These are phyloP conservation scores for Nymphalis urticae DNA, from an alignment of 2,888 invertebrate species.

Conservation along the genomic window DNA sequence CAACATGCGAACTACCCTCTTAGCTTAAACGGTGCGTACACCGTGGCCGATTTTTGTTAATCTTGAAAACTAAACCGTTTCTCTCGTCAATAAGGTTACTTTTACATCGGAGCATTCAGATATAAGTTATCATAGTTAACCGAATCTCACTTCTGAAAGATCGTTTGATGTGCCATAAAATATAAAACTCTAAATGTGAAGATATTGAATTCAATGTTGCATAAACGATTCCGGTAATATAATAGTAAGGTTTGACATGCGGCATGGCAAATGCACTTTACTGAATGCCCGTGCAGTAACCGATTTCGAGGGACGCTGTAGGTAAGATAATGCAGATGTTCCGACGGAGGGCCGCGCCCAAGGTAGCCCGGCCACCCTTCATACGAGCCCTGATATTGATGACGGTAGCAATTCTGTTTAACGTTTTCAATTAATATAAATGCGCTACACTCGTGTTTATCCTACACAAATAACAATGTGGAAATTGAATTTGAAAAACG, in stretches of 20 bases:
- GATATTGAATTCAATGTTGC: constrained; percentile 44
- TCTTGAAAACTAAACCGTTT: constrained; percentile 46
- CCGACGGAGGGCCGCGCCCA: constrained; percentile 47
- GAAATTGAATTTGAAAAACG: constrained; percentile 23
- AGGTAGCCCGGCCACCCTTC: constrained; percentile 43
- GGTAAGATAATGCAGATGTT: constrained; percentile 80
- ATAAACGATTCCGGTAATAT: constrained; percentile 41
- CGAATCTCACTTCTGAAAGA: constrained; percentile 45
- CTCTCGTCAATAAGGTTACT: constrained; percentile 32
- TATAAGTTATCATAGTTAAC: constrained; percentile 70
- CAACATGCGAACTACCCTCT: constrained; percentile 81
- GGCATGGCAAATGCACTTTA: constrained; percentile 76
- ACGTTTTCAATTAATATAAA: constrained; percentile 76
- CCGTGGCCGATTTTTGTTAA: constrained; percentile 41
- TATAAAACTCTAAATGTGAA: constrained; percentile 40
- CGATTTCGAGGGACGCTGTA: constrained; percentile 68
- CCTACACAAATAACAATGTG: constrained; percentile 26
- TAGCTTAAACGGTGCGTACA: constrained; percentile 71
- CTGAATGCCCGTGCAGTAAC: constrained; percentile 71
- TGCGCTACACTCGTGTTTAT: constrained; percentile 48
- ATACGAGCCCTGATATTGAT: constrained; percentile 57
- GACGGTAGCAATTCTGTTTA: constrained; percentile 70
- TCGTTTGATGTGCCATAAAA: constrained; percentile 32
- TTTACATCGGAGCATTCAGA: constrained; percentile 40
- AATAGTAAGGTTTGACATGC: constrained; percentile 69